Percentiles rank a stretch among this genome's conserved stretches.
Conservation (phyloP, 2,797 vertebrate genomes). For the Cirrhinus mrigala region DNA sequence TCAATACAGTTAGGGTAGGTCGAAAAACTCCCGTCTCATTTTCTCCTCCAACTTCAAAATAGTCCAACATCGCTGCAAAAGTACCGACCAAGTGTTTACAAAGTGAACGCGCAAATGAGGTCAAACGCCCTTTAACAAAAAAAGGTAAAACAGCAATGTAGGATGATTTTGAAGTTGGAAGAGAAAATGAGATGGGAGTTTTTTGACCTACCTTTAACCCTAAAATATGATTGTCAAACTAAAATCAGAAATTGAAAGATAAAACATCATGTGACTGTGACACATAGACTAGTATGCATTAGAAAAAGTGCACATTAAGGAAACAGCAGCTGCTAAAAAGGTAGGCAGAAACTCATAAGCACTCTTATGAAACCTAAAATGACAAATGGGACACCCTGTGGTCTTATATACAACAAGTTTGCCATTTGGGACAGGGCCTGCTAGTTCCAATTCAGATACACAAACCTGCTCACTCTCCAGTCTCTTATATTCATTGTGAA, state of each 20-base stretch:
- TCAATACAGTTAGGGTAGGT: too few species aligned
- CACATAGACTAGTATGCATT: too few species aligned
- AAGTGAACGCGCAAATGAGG: too few species aligned
- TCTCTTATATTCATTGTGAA: constrained; percentile 24
- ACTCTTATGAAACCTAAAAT: not conserved
- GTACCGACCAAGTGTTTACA: too few species aligned
- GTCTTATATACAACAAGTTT: not conserved
- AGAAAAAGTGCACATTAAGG: not conserved
- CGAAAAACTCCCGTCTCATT: too few species aligned
- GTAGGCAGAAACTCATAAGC: not conserved
- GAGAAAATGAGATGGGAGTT: too few species aligned
- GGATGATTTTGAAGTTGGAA: too few species aligned
- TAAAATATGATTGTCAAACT: not conserved
- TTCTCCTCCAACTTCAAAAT: too few species aligned
- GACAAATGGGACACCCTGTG: constrained; percentile 1
- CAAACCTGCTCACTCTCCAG: not conserved
- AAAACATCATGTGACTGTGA: not conserved
- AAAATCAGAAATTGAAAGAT: not conserved
- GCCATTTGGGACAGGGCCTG: constrained; percentile 1
- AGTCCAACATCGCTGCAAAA: too few species aligned
- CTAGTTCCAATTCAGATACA: not conserved
- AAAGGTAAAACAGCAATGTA: too few species aligned
- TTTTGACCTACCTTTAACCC: not conserved
- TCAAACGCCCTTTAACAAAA: too few species aligned
- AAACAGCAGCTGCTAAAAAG: constrained; percentile 12